Conservation (phyloP, 2,888 invertebrate genomes). For the Netelia fuscicornis region DNA sequence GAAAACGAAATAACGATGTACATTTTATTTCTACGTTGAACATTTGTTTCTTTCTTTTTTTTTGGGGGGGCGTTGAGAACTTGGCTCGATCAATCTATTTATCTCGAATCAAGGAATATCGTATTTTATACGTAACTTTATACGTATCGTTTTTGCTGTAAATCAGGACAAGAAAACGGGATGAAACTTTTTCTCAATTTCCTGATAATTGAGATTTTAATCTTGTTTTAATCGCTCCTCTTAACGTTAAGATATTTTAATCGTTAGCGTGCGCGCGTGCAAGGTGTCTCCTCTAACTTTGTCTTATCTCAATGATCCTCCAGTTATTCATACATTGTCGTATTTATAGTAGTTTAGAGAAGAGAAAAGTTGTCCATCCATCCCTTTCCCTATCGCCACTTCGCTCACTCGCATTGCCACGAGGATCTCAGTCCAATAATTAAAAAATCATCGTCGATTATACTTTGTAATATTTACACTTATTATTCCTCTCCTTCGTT, state of each 20-base stretch:
- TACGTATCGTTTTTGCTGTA: not conserved
- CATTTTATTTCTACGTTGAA: slow-evolving; percentile 61
- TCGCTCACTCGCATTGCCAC: not conserved
- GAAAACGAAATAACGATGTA: slow-evolving; percentile 64
- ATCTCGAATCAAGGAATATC: slow-evolving; percentile 42
- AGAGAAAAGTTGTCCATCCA: not conserved
- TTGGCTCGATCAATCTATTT: slow-evolving; percentile 28
- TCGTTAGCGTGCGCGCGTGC: slow-evolving; percentile 21
- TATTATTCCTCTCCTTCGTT: not conserved
- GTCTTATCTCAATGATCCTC: slow-evolving; percentile 29
- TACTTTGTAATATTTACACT: not conserved
- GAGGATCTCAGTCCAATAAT: slow-evolving; percentile 48
- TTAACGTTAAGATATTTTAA: slow-evolving; percentile 33
- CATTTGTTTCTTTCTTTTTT: slow-evolving; percentile 34
- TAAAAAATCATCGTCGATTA: slow-evolving; percentile 43
- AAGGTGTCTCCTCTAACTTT: slow-evolving; percentile 51
- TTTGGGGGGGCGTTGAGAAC: not conserved
- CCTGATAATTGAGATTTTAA: slow-evolving; percentile 42
- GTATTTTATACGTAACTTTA: no score
- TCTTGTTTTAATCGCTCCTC: slow-evolving; percentile 28
- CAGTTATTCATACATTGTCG: slow-evolving; percentile 3
- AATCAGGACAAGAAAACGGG: slow-evolving; percentile 6
- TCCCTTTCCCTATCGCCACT: no score
- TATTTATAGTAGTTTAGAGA: slow-evolving; percentile 58
- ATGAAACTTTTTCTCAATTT: not conserved